A percentile compares a stretch with the other conserved stretches of the same genome.
These are phyloP conservation scores for Eristalis tenax DNA, from an alignment of 2,888 invertebrate genomes.

Conservation along the genomic window DNA sequence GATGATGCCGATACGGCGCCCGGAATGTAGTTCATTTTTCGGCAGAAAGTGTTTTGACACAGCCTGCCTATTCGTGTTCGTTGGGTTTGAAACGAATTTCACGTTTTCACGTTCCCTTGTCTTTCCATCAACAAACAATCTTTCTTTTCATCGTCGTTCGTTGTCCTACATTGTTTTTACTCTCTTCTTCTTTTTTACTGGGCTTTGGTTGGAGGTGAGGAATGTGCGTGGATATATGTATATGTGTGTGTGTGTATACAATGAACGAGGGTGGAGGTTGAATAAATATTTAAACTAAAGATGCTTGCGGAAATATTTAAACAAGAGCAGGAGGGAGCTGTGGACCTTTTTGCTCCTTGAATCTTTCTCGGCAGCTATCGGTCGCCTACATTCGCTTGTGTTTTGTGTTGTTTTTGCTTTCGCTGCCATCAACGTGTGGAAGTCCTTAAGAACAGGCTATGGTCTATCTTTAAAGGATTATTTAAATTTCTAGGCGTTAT, in stretches of 20 bases:
- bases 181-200: not conserved
- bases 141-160: slow-evolving; percentile 23
- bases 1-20: not conserved
- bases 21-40: slow-evolving; percentile 26
- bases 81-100: not conserved
- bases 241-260: not conserved
- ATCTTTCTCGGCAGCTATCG: slow-evolving; percentile 5
- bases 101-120: slow-evolving; percentile 25
- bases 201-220: not conserved
- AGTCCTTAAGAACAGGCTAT: not conserved
- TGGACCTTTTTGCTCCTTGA: not conserved
- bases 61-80: not conserved
- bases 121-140: slow-evolving; percentile 32
- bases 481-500: slow-evolving; percentile 46
- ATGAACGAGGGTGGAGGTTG: not conserved
- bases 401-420: not conserved
- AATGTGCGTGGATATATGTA: not conserved
- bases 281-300: slow-evolving; percentile 55
- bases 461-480: slow-evolving; percentile 50
- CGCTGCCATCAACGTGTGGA: not conserved
- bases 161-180: not conserved
- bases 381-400: not conserved
- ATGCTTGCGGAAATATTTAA: slow-evolving; percentile 53
- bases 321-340: not conserved
- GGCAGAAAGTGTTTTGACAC: not conserved